Conservation (phyloP, 2,888 invertebrate genomes). For the Ennomos fuscantarius region DNA sequence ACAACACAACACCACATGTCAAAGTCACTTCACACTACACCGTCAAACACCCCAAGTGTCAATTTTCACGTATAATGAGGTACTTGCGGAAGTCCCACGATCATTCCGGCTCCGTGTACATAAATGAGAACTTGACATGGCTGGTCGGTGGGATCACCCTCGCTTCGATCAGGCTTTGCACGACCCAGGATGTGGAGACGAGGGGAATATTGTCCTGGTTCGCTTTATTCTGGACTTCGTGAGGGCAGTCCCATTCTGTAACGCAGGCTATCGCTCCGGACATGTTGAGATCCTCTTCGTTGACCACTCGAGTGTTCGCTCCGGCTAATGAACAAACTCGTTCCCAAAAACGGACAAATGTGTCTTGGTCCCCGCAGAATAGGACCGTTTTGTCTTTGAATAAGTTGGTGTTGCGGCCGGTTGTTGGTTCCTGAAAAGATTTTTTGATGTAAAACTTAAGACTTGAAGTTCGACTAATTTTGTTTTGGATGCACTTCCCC, state of each 20-base stretch:
- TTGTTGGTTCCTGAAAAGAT: conserved; percentile 58
- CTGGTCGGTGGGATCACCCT: conserved; percentile 75
- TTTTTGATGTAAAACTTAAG: too few species aligned
- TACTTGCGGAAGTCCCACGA: conserved; percentile 79
- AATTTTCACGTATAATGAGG: conserved; percentile 80
- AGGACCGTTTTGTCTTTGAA: conserved; percentile 80
- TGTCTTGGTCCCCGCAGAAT: conserved; percentile 79
- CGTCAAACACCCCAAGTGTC: conserved; percentile 65
- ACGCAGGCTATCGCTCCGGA: conserved; percentile 81
- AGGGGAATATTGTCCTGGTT: conserved; percentile 86
- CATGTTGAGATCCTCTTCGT: conserved; percentile 77
- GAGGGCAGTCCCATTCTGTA: conserved; percentile 87
- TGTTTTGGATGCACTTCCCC: too few species aligned
- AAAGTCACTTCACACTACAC: conserved; percentile 42
- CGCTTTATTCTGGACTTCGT: conserved; percentile 82
- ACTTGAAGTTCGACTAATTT: too few species aligned
- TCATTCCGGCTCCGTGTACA: conserved; percentile 82
- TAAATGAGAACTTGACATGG: conserved; percentile 83
- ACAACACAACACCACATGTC: conserved; percentile 41
- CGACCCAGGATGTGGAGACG: conserved; percentile 88
- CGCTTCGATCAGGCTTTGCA: conserved; percentile 88
- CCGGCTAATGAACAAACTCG: conserved; percentile 86
- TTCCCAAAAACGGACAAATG: conserved; percentile 86
- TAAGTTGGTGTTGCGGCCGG: conserved; percentile 68
- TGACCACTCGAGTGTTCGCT: conserved; percentile 75